A percentile compares a stretch with the other conserved stretches of the same genome.
phyloP scores from a whole-genome alignment of 2,113 vertebrate species.

The Megaptera novaeangliae region DNA sequence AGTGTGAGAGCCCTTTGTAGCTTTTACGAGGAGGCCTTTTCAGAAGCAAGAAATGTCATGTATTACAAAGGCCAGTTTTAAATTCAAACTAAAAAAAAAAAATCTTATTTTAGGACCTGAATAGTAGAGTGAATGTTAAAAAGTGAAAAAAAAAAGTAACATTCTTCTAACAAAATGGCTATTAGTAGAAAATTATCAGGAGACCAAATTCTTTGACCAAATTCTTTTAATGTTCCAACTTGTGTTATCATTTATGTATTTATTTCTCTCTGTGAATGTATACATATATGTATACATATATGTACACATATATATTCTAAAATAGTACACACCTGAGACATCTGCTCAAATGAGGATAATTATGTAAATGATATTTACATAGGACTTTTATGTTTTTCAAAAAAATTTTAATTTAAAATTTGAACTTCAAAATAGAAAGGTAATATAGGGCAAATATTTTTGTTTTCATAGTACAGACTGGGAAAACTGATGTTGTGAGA shows the following conservation, averaged over 20 bases:
- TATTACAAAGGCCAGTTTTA: conserved; percentile 38
- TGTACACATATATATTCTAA: not conserved
- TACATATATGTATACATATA: too few species aligned
- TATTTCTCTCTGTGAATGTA: not conserved
- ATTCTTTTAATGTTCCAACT: not conserved
- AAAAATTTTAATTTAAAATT: not conserved
- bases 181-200: not conserved
- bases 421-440: not conserved
- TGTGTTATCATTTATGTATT: not conserved
- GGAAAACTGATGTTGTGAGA: not conserved
- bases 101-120: not conserved
- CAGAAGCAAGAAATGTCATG: not conserved
- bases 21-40: conserved; percentile 47
- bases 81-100: conserved; percentile 2
- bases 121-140: not conserved
- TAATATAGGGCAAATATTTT: not conserved
- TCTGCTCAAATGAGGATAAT: not conserved
- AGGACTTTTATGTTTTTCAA: not conserved
- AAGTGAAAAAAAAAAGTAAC: not conserved
- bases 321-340: not conserved
- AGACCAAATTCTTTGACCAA: not conserved
- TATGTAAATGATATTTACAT: not conserved
- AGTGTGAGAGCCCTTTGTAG: conserved; percentile 46
- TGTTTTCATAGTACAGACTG: not conserved
- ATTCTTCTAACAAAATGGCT: not conserved